Evolutionary conservation across 1,140 invertebrate genomes (phyloP).

Genomic region (Drosophila bocki): DNA sequence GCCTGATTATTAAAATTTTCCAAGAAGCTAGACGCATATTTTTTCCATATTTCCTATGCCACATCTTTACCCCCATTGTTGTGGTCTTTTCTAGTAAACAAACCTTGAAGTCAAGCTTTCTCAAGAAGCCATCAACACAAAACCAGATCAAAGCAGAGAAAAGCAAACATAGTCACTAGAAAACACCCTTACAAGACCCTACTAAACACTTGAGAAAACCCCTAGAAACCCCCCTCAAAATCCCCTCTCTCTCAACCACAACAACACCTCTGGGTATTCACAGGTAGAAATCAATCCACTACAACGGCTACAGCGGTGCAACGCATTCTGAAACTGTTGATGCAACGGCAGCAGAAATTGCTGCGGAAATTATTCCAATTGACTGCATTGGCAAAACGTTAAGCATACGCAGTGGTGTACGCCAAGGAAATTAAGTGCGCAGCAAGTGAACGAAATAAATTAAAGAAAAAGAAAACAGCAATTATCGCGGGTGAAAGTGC

Average conservation of each 20-base stretch:
- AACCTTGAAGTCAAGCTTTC: constrained; percentile 30
- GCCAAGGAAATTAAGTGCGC: constrained; percentile 13
- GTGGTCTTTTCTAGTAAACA: constrained; percentile 27
- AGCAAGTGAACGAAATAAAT: constrained; percentile 12
- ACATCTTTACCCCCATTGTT: not conserved
- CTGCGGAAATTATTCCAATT: constrained; percentile 77
- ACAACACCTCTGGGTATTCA: not conserved
- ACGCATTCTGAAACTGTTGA: constrained; percentile 82
- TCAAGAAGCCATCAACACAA: constrained; percentile 9
- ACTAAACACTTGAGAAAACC: not conserved
- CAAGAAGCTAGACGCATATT: not conserved
- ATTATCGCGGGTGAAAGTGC: constrained; percentile 35
- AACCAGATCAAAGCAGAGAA: constrained; percentile 17
- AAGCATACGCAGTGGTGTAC: constrained; percentile 53
- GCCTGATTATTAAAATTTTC: not conserved
- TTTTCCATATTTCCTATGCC: not conserved
- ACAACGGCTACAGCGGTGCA: constrained; percentile 85
- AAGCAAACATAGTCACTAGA: not conserved
- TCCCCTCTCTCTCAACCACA: not conserved
- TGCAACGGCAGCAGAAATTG: constrained; percentile 84
- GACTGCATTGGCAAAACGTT: constrained; percentile 70
- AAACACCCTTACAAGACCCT: not conserved
- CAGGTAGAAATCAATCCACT: constrained; percentile 59
- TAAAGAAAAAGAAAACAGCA: constrained; percentile 15
- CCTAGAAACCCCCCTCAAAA: not conserved